phyloP scores from a whole-genome alignment of 2,113 vertebrate species.

The Onychorhynchus coronatus region DNA sequence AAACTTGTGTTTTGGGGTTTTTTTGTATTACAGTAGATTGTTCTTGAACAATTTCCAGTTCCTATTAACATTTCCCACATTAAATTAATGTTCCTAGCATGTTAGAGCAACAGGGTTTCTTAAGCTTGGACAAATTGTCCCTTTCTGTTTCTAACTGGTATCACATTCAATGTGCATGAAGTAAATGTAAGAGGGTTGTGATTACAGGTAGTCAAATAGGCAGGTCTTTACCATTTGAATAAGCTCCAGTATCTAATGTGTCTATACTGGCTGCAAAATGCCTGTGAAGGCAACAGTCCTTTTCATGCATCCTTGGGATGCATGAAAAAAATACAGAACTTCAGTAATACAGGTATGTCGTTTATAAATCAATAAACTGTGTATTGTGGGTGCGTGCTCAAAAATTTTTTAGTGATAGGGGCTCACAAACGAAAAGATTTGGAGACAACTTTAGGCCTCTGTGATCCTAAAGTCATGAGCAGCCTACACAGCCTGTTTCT shows the following conservation, averaged over 20 bases:
- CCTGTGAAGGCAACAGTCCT: not conserved
- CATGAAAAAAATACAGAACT: not conserved
- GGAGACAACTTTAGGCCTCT: not conserved
- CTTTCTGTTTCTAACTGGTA: not conserved
- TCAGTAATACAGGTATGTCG: not conserved
- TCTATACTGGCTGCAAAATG: not conserved
- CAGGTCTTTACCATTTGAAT: not conserved
- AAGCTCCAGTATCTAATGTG: not conserved
- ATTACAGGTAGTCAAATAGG: not conserved
- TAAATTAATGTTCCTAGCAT: conserved; percentile 28
- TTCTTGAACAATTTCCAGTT: conserved; percentile 62
- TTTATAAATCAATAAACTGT: not conserved
- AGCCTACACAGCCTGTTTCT: not conserved
- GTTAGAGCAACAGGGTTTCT: not conserved
- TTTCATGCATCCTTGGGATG: too few relatives aligned
- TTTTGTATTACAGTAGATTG: conserved; percentile 1
- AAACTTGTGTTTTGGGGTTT: not conserved
- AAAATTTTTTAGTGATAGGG: not conserved
- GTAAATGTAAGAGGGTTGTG: not conserved
- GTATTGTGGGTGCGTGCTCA: not conserved
- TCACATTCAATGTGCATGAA: not conserved
- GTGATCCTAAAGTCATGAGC: not conserved
- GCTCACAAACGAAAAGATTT: not conserved
- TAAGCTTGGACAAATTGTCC: conserved; percentile 34
- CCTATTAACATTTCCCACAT: conserved; percentile 54